Evolutionary conservation across 1,140 invertebrate genomes (phyloP).

Genomic region (Apis florea): DNA sequence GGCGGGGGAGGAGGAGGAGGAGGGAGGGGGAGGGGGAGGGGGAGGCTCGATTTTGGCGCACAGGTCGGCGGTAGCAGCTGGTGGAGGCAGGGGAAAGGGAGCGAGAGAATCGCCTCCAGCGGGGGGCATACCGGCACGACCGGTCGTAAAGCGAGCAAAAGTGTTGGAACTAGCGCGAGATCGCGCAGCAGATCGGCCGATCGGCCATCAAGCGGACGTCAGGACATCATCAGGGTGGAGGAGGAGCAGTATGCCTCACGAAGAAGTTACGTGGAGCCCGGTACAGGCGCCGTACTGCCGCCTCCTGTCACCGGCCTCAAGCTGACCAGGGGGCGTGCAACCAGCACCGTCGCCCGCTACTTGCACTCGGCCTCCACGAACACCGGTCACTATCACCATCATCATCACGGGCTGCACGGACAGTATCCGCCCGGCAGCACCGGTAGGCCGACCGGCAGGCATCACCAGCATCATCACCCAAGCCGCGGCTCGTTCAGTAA

Average conservation of each 20-base stretch:
- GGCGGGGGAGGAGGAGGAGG: slow-evolving; percentile 12
- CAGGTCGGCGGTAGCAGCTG: slow-evolving; percentile 62
- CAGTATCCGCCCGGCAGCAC: slow-evolving; percentile 51
- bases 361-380: slow-evolving; percentile 74
- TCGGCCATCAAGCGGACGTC: slow-evolving; percentile 49
- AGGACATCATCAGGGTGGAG: slow-evolving; percentile 73
- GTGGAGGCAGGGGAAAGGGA: slow-evolving; percentile 33
- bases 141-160: slow-evolving; percentile 50
- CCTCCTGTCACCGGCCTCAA: slow-evolving; percentile 69
- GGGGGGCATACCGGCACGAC: slow-evolving; percentile 37
- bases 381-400: slow-evolving; percentile 70
- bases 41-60: slow-evolving; percentile 56
- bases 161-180: slow-evolving; percentile 45
- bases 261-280: slow-evolving; percentile 72
- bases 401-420: slow-evolving; percentile 54
- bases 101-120: slow-evolving; percentile 31
- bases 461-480: slow-evolving; percentile 70
- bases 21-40: slow-evolving; percentile 22
- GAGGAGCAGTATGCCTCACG: slow-evolving; percentile 75
- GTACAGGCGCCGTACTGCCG: slow-evolving; percentile 70
- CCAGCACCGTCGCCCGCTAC: slow-evolving; percentile 72
- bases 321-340: slow-evolving; percentile 78
- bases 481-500: slow-evolving; percentile 79
- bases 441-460: slow-evolving; percentile 65
- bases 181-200: slow-evolving; percentile 62